Percentiles rank a stretch among this genome's conserved stretches.
phyloP scores from a whole-genome alignment of 2,888 invertebrate species.

The Drosophila yooni region DNA sequence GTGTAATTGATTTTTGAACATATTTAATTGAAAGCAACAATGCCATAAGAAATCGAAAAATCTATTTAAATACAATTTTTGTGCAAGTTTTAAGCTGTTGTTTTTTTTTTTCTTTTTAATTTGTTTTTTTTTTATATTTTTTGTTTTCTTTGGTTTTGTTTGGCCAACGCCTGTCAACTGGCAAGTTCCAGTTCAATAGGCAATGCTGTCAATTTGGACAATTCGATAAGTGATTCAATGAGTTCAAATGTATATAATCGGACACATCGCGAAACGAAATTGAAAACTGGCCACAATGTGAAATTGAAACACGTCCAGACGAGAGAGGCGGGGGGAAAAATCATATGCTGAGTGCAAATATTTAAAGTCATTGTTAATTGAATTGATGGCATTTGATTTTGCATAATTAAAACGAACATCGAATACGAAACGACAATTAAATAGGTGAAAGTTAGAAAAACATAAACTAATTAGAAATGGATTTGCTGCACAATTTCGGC shows the following conservation, averaged over 20 bases:
- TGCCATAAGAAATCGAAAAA: neutral
- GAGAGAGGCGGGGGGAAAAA: too few relatives aligned
- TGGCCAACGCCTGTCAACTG: neutral
- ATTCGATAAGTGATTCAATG: neutral
- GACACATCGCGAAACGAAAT: neutral
- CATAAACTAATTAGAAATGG: slow-evolving; percentile 14
- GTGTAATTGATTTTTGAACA: neutral
- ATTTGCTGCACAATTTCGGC: neutral
- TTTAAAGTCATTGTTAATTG: neutral
- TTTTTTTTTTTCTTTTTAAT: neutral
- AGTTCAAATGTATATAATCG: neutral
- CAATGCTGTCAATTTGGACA: neutral
- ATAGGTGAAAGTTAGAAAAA: slow-evolving; percentile 43
- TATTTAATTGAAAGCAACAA: neutral
- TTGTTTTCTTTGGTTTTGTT: neutral
- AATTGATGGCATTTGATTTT: slow-evolving; percentile 47
- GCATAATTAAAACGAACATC: slow-evolving; percentile 40
- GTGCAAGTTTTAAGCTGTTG: neutral
- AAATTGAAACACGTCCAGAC: too few relatives aligned
- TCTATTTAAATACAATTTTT: neutral
- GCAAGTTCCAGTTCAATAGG: neutral
- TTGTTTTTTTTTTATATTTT: neutral
- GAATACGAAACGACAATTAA: slow-evolving; percentile 10
- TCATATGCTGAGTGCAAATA: too few relatives aligned
- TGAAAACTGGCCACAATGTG: too few relatives aligned